A percentile compares a stretch with the other conserved stretches of the same genome.
Conservation (phyloP, 2,888 invertebrate genomes). For the Latrodectus hesperus region DNA sequence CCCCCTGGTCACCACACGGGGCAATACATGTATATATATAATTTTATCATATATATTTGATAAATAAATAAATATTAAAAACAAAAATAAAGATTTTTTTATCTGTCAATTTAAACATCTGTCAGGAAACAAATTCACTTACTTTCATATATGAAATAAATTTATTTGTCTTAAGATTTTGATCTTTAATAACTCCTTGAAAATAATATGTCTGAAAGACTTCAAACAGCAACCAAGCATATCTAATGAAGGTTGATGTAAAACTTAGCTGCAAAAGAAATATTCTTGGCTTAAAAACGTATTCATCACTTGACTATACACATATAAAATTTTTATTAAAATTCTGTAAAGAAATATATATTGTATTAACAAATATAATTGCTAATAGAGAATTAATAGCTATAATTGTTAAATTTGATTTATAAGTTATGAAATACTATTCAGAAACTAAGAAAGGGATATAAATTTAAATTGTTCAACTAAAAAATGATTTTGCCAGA, state of each 20-base stretch:
- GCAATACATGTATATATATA: too few species aligned
- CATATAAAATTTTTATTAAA: too few species aligned
- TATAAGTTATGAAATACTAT: neutral
- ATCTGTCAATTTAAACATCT: neutral
- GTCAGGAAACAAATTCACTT: neutral
- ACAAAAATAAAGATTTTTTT: neutral
- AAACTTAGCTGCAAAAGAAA: constrained; percentile 27
- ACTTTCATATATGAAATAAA: constrained; percentile 53
- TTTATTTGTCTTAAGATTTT: constrained; percentile 37
- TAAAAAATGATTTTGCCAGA: too few species aligned
- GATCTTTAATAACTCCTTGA: constrained; percentile 39
- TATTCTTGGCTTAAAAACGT: too few species aligned
- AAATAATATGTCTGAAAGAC: constrained; percentile 40
- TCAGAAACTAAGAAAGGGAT: neutral
- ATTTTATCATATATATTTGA: too few species aligned
- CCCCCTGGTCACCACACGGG: too few species aligned
- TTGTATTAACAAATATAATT: too few species aligned
- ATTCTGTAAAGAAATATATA: too few species aligned
- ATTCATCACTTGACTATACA: too few species aligned
- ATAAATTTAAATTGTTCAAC: neutral
- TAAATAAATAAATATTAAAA: too few species aligned
- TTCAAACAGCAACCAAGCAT: constrained; percentile 43
- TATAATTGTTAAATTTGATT: too few species aligned
- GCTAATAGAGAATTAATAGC: too few species aligned
- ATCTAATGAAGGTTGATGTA: constrained; percentile 23